A percentile compares a stretch with the other conserved stretches of the same genome.
Conservation (phyloP, 2,113 vertebrate species). For the Strigops habroptila region DNA sequence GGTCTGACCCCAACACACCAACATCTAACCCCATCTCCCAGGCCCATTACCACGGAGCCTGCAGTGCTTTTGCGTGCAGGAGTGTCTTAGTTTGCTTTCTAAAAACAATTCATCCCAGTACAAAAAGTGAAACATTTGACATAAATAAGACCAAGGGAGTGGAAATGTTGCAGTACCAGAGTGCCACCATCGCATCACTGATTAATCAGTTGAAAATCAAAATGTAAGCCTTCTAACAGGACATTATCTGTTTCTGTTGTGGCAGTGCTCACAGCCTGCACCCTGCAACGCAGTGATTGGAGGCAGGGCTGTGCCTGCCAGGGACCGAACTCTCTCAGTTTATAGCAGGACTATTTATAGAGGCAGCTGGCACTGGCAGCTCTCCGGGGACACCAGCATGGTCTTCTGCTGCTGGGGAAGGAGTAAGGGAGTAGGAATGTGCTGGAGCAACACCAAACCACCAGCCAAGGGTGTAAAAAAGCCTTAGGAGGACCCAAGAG, state of each 20-base stretch:
- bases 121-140: not conserved
- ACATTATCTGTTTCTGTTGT: not conserved
- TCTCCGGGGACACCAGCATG: not conserved
- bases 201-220: not conserved
- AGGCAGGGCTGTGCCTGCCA: constrained; percentile 16
- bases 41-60: not conserved
- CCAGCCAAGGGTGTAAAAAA: not conserved
- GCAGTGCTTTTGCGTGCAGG: fast-evolving
- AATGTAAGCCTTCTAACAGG: not conserved
- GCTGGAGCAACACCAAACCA: not conserved
- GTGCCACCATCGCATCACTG: not conserved
- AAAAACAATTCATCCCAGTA: not conserved
- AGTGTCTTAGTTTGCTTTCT: not conserved
- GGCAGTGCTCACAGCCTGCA: not conserved
- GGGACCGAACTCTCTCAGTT: not conserved
- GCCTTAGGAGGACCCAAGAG: not conserved
- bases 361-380: constrained; percentile 9
- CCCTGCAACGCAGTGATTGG: not conserved
- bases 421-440: not conserved
- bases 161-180: not conserved
- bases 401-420: not conserved
- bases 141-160: not conserved
- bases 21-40: not conserved
- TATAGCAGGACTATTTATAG: constrained; percentile 35
- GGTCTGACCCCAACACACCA: not conserved